Evolutionary conservation across 1,140 invertebrate species (phyloP).

Genomic region (Aphelenchoides avenae): DNA sequence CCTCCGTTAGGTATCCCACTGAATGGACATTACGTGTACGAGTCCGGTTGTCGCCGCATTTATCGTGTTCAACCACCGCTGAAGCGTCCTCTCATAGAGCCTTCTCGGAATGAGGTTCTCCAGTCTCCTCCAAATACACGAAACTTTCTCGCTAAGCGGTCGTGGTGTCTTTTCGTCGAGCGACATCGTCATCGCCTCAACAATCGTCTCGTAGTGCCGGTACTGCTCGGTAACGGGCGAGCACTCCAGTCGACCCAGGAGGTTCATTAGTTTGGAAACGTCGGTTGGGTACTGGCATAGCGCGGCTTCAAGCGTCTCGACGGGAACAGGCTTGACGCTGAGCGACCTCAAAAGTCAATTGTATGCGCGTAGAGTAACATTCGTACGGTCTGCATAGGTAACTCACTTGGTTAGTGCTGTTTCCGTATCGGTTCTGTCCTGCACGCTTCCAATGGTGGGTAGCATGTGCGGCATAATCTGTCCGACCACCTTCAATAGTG

Average conservation of each 20-base stretch:
- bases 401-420: background rate
- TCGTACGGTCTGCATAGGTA: background rate
- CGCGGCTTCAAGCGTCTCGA: background rate
- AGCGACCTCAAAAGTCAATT: background rate
- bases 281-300: too few species aligned
- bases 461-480: constrained; percentile 33
- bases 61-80: constrained; percentile 32
- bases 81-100: constrained; percentile 37
- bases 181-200: constrained; percentile 27
- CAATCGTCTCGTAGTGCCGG: constrained; percentile 35
- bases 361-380: background rate
- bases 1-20: background rate
- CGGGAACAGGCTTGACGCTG: background rate
- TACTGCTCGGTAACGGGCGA: constrained; percentile 40
- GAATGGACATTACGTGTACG: background rate
- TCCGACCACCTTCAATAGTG: constrained; percentile 26
- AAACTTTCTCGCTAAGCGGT: constrained; percentile 23
- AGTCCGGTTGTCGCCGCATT: constrained; percentile 19
- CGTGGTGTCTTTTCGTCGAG: constrained; percentile 21
- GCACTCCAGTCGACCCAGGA: constrained; percentile 18
- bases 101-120: constrained; percentile 41
- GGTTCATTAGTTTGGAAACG: too few species aligned
- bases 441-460: constrained; percentile 17
- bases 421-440: background rate
- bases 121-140: constrained; percentile 32